Base-by-base conservation (phyloP, 2,888 invertebrate genomes). In the Tenthredo mesomela region DNA sequence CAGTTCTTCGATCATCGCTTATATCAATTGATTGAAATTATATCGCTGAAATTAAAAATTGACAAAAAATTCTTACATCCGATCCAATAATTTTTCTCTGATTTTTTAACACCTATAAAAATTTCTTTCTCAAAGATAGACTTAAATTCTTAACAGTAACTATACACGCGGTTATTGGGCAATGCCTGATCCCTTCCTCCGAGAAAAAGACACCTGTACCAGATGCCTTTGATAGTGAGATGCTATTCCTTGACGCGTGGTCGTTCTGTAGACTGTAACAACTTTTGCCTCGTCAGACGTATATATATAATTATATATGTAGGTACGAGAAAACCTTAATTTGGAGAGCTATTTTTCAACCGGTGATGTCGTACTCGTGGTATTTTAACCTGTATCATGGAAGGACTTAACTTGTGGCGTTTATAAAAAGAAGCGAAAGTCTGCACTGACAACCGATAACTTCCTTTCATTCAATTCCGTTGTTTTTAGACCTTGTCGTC, bases 141-240 rank as follows among this genome's bases (percentile, higher is more conserved):
- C 25, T 21, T 12, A 21, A 80, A 80, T 61, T 80, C 29, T 80
- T 61, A 58, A 80, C 25, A 50, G n/a, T 40, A 61, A 40, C 58
- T 80, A 40, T 80, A 80, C 80, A n/a, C 61, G n/a, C 61, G n/a
- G 21, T 61, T 54, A 80, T 80, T 80, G 80, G 40, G 61, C 58
- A 80, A 80, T 61, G 40, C 80, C 61, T 33, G 61, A 37, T 80
- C 40, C 80, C 80, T 40, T 37, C 40, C 37, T 21, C 40, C 25
- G 40, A 40, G 40, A 0, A 80, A 58, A 80, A 80, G 80, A 80
- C 80, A 80, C 80, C 80, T 80, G 80, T 61, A 80, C 80, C 80
- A 80, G 80, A 61, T 80, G 61, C 25, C 29, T 54, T 54, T 18
- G 54, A 33, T 54, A 77, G 54, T 15, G 77, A 50, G 77, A 50